Percentiles rank a stretch among this genome's conserved stretches.
These are phyloP conservation scores for Channa maculata DNA, from an alignment of 2,113 vertebrate species.

Conservation along the genomic window DNA sequence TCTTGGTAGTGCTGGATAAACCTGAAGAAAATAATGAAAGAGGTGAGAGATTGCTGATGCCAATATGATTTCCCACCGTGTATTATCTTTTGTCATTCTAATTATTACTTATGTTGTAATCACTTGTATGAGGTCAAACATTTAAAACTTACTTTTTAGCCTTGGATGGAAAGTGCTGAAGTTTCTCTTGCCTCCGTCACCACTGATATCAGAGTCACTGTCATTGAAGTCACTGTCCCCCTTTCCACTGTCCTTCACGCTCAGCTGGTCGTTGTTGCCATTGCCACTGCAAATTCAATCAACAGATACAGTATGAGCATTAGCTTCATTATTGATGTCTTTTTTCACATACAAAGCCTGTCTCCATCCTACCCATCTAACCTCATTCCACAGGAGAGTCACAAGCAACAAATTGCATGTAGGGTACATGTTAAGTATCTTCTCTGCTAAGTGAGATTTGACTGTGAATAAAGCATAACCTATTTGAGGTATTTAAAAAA, in stretches of 20 bases:
- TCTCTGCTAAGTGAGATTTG: slow-evolving; percentile 23
- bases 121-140: not conserved
- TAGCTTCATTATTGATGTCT: slow-evolving; percentile 76
- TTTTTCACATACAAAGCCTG: slow-evolving; percentile 25
- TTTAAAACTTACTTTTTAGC: slow-evolving; percentile 61
- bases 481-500: slow-evolving; percentile 17
- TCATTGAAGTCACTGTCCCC: slow-evolving; percentile 85
- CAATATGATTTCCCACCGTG: slow-evolving; percentile 5
- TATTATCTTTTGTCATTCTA: slow-evolving; percentile 18
- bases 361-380: slow-evolving; percentile 36
- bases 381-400: slow-evolving; percentile 50
- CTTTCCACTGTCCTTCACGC: slow-evolving; percentile 86
- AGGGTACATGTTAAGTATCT: slow-evolving; percentile 42
- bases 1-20: slow-evolving; percentile 54
- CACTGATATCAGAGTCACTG: slow-evolving; percentile 79
- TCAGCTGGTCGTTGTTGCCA: slow-evolving; percentile 82
- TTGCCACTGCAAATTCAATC: slow-evolving; percentile 74
- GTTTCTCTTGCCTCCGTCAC: slow-evolving; percentile 76
- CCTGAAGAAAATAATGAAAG: slow-evolving; percentile 64
- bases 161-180: slow-evolving; percentile 75
- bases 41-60: slow-evolving; percentile 12
- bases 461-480: slow-evolving; percentile 30
- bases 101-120: slow-evolving; percentile 6
- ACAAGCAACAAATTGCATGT: slow-evolving; percentile 33
- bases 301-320: slow-evolving; percentile 72